Evolutionary conservation across 2,888 invertebrate genomes (phyloP), one percentile per base, ranked within the genome.

Genomic region (Scaeva pyrastri): DNA sequence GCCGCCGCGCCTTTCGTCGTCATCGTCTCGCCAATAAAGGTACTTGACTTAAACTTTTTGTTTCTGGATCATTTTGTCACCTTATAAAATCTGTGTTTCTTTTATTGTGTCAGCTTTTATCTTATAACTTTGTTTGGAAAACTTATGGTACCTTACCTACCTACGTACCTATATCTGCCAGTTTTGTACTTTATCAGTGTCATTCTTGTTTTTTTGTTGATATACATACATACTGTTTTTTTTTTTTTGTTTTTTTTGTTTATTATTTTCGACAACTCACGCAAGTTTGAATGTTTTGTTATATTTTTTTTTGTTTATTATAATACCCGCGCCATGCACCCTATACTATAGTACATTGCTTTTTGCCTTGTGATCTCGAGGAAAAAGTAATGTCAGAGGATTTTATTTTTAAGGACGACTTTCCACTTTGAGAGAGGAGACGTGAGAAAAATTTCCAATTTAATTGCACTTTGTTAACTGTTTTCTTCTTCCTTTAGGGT

Each of bases 361-460:
- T 26, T 19, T 26, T 19, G 6, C 31, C 36, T 58, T 36, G 12
- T 19, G 39, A 58, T 16, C 12, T 39, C 12, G 36, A 19, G 16
- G 1, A 62, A n/a, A 7, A 4, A 2, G 21, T 16, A 19, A 19
- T 36, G 16, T 31, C 41, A 60, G 68, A 41, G 55, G 68, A 56
- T 73, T 70, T 73, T 70, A 52, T 26, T 71, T 84, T 71, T 56
- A 79, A 66, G 64, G 74, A 64, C 48, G 74, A 64, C 48, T 75
- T 71, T 66, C 36, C 31, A 26, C 50, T 45, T n/a, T 39, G n/a
- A n/a, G n/a, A n/a, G n/a, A n/a, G n/a, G 41, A 31, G 76, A 76
- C 85, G 85, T 85, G 85, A 81, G 80, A 66, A 64, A 75, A 84
- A 84, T 84, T 76, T 23, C 52, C 80, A 84, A 84, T 84, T 84